Conservation (phyloP, 2,797 vertebrate genomes). For the Tadarida brasiliensis region DNA sequence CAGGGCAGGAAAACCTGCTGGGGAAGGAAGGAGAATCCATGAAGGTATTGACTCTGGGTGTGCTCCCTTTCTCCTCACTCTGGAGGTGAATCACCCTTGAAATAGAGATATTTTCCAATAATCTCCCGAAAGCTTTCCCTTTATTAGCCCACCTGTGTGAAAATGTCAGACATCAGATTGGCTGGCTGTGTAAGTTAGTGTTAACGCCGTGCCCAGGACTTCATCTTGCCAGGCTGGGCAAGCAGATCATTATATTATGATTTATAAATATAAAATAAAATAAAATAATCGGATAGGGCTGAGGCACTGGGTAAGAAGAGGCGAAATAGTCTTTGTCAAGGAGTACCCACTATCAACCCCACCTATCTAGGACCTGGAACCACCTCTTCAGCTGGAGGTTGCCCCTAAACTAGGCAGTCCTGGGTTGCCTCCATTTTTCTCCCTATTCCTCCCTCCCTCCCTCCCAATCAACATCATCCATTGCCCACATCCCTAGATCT, state of each 20-base stretch:
- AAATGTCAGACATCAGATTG: conserved; percentile 55
- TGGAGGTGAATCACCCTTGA: conserved; percentile 14
- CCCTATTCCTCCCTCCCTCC: not conserved
- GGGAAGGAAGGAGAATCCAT: not conserved
- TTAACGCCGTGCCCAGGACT: conserved; percentile 40
- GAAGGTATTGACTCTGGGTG: not conserved
- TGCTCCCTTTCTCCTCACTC: not conserved
- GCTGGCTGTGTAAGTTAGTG: conserved; percentile 40
- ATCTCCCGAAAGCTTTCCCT: conserved; percentile 69
- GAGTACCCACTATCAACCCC: not conserved
- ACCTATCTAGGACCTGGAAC: not conserved
- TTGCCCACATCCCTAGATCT: not conserved
- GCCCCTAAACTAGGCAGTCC: not conserved
- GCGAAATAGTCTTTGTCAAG: not conserved
- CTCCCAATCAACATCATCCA: not conserved
- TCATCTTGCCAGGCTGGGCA: conserved; percentile 48
- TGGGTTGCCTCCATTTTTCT: not conserved
- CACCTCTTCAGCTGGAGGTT: not conserved
- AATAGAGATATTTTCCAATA: conserved; percentile 61
- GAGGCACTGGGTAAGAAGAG: conserved; percentile 71
- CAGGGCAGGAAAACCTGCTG: not conserved
- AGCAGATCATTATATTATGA: conserved; percentile 88
- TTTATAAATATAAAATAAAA: conserved; percentile 91
- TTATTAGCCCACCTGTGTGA: conserved; percentile 72
- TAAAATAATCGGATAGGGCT: conserved; percentile 86